Conservation (phyloP, 92 coral and sea anemone species). For the Porites evermanni region DNA sequence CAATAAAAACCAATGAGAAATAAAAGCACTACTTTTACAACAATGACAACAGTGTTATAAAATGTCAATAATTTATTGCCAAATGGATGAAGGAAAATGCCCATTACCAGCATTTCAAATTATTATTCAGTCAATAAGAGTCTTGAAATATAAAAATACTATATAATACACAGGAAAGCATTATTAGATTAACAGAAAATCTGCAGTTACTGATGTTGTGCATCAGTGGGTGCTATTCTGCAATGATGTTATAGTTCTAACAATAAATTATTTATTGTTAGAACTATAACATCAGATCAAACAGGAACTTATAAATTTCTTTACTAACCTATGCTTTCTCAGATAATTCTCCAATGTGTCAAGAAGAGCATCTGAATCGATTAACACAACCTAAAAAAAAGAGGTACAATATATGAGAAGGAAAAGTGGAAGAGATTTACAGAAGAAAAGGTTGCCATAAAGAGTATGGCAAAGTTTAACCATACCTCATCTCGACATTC, state of each 20-base stretch:
- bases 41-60: neutral
- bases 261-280: too few relatives aligned
- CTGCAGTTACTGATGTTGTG: too few relatives aligned
- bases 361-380: slow-evolving; percentile 88
- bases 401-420: neutral
- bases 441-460: neutral
- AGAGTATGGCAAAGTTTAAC: neutral
- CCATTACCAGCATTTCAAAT: too few relatives aligned
- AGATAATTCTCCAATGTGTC: slow-evolving; percentile 94
- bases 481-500: slow-evolving; percentile 98
- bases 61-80: neutral
- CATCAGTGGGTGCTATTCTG: too few relatives aligned
- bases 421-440: neutral
- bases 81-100: too few relatives aligned
- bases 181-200: too few relatives aligned
- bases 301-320: neutral
- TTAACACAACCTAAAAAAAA: slow-evolving; percentile 77
- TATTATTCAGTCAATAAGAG: too few relatives aligned
- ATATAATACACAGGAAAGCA: too few relatives aligned
- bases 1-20: neutral
- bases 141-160: too few relatives aligned
- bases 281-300: neutral
- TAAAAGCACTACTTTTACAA: neutral
- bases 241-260: neutral
- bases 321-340: slow-evolving; percentile 85